Conservation (phyloP, 1,140 invertebrate species). For the Scylla paramamosain region DNA sequence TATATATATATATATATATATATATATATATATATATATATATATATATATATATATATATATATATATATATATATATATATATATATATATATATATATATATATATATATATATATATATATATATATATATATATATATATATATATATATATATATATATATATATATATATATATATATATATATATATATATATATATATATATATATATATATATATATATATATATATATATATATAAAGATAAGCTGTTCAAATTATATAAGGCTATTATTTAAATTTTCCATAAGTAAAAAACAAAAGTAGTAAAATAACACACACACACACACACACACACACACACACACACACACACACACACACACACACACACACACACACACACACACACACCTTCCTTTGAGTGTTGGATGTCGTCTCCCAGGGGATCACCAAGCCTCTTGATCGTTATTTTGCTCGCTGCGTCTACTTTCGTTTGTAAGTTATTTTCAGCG, state of each 20-base stretch:
- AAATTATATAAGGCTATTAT: too few relatives aligned
- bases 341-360: too few relatives aligned
- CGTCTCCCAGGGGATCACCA: constrained; percentile 5
- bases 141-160: constrained; percentile 7
- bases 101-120: too few relatives aligned
- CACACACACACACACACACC: constrained; percentile 32
- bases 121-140: too few relatives aligned
- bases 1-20: too few relatives aligned
- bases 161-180: not conserved
- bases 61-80: too few relatives aligned
- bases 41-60: too few relatives aligned
- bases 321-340: too few relatives aligned
- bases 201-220: constrained; percentile 63
- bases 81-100: too few relatives aligned
- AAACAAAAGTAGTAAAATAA: not conserved
- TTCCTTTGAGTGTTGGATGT: constrained; percentile 53
- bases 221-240: constrained; percentile 66
- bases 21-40: too few relatives aligned
- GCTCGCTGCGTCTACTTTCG: constrained; percentile 30
- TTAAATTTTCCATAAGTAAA: not conserved
- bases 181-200: not conserved
- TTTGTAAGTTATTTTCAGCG: constrained; percentile 55
- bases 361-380: too few relatives aligned
- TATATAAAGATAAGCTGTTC: not conserved
- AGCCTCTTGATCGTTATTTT: constrained; percentile 52